A percentile compares a stretch with the other conserved stretches of the same genome.
These are phyloP conservation scores for Holothuria glaberrima DNA, from an alignment of 35 echinoderm and acorn worm species.

Conservation along the genomic window DNA sequence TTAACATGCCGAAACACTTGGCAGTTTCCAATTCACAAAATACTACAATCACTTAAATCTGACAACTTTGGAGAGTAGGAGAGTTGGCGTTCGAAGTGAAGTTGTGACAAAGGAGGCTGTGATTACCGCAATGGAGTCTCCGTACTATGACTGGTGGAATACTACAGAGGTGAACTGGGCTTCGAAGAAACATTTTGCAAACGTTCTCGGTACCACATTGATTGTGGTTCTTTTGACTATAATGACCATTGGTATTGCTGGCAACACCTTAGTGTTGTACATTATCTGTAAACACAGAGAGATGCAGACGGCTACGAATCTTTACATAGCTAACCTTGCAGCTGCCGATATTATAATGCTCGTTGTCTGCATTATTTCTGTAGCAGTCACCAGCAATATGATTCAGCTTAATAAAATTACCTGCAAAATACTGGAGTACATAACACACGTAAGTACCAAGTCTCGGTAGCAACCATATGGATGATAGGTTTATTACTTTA, in stretches of 20 bases:
- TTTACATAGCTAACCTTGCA: conserved; percentile 61
- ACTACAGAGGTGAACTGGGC: too few relatives aligned
- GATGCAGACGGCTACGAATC: conserved; percentile 66
- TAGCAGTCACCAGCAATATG: conserved; percentile 5
- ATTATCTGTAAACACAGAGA: conserved; percentile 64
- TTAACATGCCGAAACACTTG: too few relatives aligned
- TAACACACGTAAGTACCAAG: conserved; percentile 24
- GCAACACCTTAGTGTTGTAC: conserved; percentile 45
- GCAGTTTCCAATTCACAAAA: too few relatives aligned
- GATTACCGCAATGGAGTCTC: too few relatives aligned
- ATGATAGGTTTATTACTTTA: too few relatives aligned
- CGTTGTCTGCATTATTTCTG: conserved; percentile 4
- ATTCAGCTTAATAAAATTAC: neutral
- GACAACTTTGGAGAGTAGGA: too few relatives aligned
- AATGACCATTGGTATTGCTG: conserved; percentile 28
- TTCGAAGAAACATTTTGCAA: too few relatives aligned
- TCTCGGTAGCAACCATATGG: too few relatives aligned
- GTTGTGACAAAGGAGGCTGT: too few relatives aligned
- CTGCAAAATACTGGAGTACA: conserved; percentile 42
- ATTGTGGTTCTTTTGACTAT: neutral
- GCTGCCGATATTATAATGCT: conserved; percentile 44
- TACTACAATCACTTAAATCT: too few relatives aligned
- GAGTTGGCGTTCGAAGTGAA: too few relatives aligned
- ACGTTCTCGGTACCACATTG: neutral
- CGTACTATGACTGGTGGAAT: too few relatives aligned